A percentile compares a stretch with the other conserved stretches of the same genome.
Evolutionary conservation across 1,140 invertebrate species (phyloP).

Genomic region (Papilio glaucus): DNA sequence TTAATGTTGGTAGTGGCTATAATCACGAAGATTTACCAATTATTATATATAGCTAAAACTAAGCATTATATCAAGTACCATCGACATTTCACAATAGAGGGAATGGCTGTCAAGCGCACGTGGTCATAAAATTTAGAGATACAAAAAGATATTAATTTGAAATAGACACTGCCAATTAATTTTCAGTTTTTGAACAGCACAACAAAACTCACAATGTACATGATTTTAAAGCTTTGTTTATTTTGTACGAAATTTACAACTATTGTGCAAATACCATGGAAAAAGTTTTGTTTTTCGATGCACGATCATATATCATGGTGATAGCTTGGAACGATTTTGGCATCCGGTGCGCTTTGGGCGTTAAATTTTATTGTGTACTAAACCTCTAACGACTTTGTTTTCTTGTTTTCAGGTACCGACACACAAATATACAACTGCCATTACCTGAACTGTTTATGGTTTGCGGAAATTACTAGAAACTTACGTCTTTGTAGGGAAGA

Average conservation of each 20-base stretch:
- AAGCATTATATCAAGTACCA: too few species aligned
- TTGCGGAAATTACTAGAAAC: conserved; percentile 26
- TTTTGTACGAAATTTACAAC: conserved; percentile 32
- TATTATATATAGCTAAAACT: too few species aligned
- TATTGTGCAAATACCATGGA: conserved; percentile 28
- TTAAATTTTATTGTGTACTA: conserved; percentile 40
- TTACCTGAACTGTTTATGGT: conserved; percentile 33
- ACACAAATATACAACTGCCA: conserved; percentile 22
- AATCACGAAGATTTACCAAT: too few species aligned
- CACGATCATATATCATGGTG: conserved; percentile 35
- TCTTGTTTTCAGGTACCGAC: conserved; percentile 38
- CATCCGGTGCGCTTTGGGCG: conserved; percentile 37
- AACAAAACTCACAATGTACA: not conserved
- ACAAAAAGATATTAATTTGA: too few species aligned
- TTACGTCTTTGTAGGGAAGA: not conserved
- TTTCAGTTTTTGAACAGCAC: not conserved
- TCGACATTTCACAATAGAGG: too few species aligned
- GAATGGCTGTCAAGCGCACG: too few species aligned
- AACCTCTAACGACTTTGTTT: conserved; percentile 40
- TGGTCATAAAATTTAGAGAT: too few species aligned
- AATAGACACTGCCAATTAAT: conserved; percentile 2
- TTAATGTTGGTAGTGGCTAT: too few species aligned
- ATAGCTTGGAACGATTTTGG: conserved; percentile 38
- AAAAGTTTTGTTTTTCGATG: conserved; percentile 36
- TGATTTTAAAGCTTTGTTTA: conserved; percentile 21